Base-by-base conservation (phyloP, 2,113 vertebrate species). In the Cyanistes caeruleus region DNA sequence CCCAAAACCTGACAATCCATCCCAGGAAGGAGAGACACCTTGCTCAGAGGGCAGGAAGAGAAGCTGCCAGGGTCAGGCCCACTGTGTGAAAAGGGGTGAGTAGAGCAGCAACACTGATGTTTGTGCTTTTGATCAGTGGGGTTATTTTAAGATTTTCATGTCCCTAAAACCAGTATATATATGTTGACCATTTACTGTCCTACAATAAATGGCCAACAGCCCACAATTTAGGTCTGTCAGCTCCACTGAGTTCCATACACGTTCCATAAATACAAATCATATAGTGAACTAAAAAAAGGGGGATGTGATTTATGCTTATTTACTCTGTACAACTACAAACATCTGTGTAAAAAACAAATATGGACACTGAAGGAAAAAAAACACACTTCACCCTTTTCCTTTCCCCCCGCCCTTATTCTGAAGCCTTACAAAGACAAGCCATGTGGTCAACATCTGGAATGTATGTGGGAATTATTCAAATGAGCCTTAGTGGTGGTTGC, bases 391-490 rank as follows among this genome's bases (percentile, higher is more conserved):
- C 30, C 44, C 78, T 87, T 93, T 84, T 70, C 55, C 63, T 67
- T 33, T 9, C 23, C 17, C 17, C 24, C 51, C 21, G 15, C 27
- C 27, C 15, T 63, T 59, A 88, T 83, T 96, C 93, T 95, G 89
- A 90, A 89, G 67, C 83, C 80, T 65, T 60, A 63, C 73, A 86
- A 93, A 93, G 64, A 74, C 84, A 77, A 48, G 43, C 85, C 92
- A 96, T 96, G 96, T 97, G 96, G 96, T 78, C 91, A 96, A 90
- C 95, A 97, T 96, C 96, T 97, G 97, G 95, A 95, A 96, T 77
- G 89, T 93, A 79, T 94, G 96, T 96, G 95, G 94, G 95, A 96
- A 97, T 96, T 97, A 97, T 95, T 97, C 95, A 97, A 87, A 96
- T 96, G 87, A 96, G 59, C 75, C 52, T 52, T 58, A 55, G 63